These are phyloP conservation scores for Gymnoscelis rufifasciata DNA, from an alignment of 2,888 invertebrate genomes.

Conservation along the genomic window DNA sequence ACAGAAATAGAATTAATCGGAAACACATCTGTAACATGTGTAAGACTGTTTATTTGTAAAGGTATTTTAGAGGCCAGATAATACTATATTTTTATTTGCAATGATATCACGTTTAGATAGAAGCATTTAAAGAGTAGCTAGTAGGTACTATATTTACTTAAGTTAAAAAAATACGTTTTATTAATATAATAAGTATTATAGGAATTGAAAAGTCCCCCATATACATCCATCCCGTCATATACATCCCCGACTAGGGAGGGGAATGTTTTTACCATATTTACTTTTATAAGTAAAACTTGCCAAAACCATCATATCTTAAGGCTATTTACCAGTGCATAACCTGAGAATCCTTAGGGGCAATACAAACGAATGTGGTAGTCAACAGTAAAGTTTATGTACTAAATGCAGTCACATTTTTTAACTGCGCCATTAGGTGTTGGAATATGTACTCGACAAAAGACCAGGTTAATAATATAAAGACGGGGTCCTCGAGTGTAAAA, in stretches of 20 bases:
- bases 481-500: conserved; percentile 44
- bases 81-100: conserved; percentile 2
- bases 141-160: too few species aligned
- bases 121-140: conserved; percentile 15
- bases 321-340: neutral
- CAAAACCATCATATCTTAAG: neutral
- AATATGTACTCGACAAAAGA: too few species aligned
- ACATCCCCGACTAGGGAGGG: too few species aligned
- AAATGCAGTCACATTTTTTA: too few species aligned
- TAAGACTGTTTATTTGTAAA: conserved; percentile 22
- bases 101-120: conserved; percentile 17
- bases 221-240: too few species aligned
- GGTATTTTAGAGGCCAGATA: conserved; percentile 21
- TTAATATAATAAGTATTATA: too few species aligned
- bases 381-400: too few species aligned
- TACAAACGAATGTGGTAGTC: neutral
- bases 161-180: too few species aligned
- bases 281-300: too few species aligned
- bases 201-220: too few species aligned
- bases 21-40: conserved; percentile 27
- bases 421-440: too few species aligned
- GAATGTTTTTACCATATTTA: too few species aligned
- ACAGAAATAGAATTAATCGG: conserved; percentile 30
- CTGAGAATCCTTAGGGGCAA: neutral
- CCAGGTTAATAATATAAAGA: conserved; percentile 54